Evolutionary conservation across 2,113 vertebrate genomes (phyloP).

Genomic region (Nycticorax nycticorax): DNA sequence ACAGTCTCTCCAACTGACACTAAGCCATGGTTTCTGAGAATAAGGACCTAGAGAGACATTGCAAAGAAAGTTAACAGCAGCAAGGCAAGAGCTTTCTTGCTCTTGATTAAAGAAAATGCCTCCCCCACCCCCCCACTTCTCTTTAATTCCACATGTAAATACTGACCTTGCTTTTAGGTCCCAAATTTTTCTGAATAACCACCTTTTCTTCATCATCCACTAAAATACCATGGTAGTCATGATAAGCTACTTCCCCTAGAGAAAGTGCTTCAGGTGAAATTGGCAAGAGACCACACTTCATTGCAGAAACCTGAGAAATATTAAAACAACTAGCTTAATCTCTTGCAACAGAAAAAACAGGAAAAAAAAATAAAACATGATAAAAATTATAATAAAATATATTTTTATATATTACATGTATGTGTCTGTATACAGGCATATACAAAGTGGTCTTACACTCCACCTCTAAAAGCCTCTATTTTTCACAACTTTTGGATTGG

Average conservation of each 20-base stretch:
- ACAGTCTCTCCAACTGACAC: conserved; percentile 92
- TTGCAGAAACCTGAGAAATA: conserved; percentile 88
- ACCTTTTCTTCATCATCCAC: conserved; percentile 89
- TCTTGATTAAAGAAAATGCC: background rate
- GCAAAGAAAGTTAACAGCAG: background rate
- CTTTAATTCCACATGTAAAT: background rate
- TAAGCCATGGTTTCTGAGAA: conserved; percentile 95
- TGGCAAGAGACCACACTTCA: conserved; percentile 95
- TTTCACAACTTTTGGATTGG: background rate
- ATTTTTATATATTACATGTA: background rate
- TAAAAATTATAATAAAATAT: background rate
- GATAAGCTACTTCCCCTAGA: conserved; percentile 92
- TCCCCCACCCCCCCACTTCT: background rate
- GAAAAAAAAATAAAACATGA: background rate
- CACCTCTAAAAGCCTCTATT: background rate
- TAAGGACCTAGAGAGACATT: conserved; percentile 83
- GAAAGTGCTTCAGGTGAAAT: conserved; percentile 94
- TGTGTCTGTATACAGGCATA: background rate
- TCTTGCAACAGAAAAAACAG: background rate
- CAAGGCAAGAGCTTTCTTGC: background rate
- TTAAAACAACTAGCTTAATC: background rate
- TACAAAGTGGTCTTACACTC: background rate
- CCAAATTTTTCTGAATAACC: conserved; percentile 92
- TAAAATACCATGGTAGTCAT: conserved; percentile 95
- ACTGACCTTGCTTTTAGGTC: conserved; percentile 93